Conservation (phyloP, 2,113 vertebrate species). For the Coturnix japonica region DNA sequence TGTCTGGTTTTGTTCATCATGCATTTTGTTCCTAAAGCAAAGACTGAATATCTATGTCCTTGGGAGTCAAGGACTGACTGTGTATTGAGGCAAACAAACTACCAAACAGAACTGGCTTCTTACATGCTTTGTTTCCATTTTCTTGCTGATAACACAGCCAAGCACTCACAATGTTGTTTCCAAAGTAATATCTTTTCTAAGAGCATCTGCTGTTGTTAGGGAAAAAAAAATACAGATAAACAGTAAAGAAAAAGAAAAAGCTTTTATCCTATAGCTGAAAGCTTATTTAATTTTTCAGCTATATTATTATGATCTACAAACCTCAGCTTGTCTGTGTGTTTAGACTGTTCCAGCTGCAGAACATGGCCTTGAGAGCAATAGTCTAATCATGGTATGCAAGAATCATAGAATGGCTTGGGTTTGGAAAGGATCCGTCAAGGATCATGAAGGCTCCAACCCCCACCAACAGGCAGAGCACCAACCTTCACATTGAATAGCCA, state of each 20-base stretch:
- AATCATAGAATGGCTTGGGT: too few relatives aligned
- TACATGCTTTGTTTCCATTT: background rate
- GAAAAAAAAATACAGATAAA: background rate
- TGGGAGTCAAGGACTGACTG: background rate
- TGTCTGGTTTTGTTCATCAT: background rate
- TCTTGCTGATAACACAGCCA: accelerated
- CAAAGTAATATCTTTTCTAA: background rate
- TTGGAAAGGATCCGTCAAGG: too few relatives aligned
- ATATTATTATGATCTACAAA: background rate
- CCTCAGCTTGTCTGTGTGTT: background rate
- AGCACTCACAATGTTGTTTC: accelerated
- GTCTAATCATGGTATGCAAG: conserved; percentile 6
- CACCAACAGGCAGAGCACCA: too few relatives aligned
- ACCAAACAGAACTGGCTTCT: background rate
- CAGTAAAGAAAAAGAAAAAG: background rate
- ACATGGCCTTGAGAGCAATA: background rate
- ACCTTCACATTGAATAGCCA: too few relatives aligned
- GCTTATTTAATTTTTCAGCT: conserved; percentile 1
- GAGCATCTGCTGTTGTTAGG: background rate
- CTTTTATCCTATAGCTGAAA: background rate
- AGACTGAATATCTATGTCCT: background rate
- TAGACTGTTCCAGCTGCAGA: background rate
- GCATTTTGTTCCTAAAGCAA: background rate
- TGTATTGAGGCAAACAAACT: background rate
- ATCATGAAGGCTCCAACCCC: too few relatives aligned